Percentiles rank a stretch among this genome's conserved stretches.
These are phyloP conservation scores for Rhodeus uyekii DNA, from an alignment of 2,797 vertebrate genomes.

Conservation along the genomic window DNA sequence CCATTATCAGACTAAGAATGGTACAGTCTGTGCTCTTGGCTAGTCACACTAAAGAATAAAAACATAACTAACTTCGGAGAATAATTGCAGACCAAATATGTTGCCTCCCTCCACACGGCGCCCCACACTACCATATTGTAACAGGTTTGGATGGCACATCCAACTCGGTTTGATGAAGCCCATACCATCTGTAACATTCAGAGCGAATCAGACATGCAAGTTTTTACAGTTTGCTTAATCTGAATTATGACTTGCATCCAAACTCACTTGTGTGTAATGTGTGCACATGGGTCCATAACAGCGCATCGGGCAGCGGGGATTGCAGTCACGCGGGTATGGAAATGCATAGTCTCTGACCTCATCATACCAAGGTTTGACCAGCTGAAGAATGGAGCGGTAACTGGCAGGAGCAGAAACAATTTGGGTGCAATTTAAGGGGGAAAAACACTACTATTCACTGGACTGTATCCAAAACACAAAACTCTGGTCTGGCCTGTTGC, in stretches of 20 bases:
- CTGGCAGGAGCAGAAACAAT: slow-evolving; percentile 62
- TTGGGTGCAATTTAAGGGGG: background rate
- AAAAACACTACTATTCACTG: background rate
- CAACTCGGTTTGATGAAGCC: slow-evolving; percentile 88
- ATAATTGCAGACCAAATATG: slow-evolving; percentile 91
- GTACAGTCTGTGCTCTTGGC: slow-evolving; percentile 1
- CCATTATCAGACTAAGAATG: background rate
- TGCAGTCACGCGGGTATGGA: slow-evolving; percentile 86
- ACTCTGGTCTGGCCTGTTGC: slow-evolving; percentile 7
- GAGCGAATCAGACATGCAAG: background rate
- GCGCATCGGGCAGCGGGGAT: slow-evolving; percentile 83
- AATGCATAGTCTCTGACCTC: slow-evolving; percentile 89
- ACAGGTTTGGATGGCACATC: slow-evolving; percentile 88
- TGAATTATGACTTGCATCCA: background rate
- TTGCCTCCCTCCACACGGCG: slow-evolving; percentile 82
- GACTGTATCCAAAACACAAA: slow-evolving; percentile 24
- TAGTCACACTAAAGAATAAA: slow-evolving; percentile 5
- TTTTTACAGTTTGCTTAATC: background rate
- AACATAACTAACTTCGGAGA: slow-evolving; percentile 85
- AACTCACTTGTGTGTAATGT: slow-evolving; percentile 88
- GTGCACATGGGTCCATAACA: slow-evolving; percentile 90
- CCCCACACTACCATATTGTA: slow-evolving; percentile 92
- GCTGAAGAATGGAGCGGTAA: slow-evolving; percentile 85
- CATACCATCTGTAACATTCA: slow-evolving; percentile 85
- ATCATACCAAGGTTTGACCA: slow-evolving; percentile 90